Evolutionary conservation across 2,113 vertebrate genomes (phyloP).

Genomic region (Alligator mississippiensis): DNA sequence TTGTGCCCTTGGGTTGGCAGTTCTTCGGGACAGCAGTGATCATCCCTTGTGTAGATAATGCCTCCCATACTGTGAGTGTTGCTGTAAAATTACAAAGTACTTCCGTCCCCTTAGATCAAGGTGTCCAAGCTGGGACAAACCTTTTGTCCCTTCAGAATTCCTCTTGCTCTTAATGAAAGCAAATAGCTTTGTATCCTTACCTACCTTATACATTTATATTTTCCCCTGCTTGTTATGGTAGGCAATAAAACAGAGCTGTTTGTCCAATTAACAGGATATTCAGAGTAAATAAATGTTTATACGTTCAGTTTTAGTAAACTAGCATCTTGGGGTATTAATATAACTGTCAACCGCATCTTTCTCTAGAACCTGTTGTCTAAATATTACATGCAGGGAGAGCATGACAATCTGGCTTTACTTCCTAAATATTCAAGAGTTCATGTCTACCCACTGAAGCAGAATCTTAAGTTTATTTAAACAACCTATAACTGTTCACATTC

Average conservation of each 20-base stretch:
- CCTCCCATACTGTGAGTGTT: not conserved
- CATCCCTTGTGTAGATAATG: not conserved
- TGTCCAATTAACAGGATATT: not conserved
- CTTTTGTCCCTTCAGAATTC: not conserved
- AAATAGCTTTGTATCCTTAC: not conserved
- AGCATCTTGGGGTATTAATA: not conserved
- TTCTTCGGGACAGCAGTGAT: accelerated
- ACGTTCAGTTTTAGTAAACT: not conserved
- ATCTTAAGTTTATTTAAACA: not conserved
- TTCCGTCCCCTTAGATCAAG: not conserved
- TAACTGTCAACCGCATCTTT: too few relatives aligned
- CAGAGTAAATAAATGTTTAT: not conserved
- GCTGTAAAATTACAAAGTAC: not conserved
- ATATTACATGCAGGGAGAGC: not conserved
- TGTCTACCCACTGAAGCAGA: not conserved
- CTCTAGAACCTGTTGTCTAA: not conserved
- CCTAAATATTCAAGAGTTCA: not conserved
- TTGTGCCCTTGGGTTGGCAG: not conserved
- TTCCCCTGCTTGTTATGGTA: not conserved
- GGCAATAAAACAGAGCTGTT: not conserved
- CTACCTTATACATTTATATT: not conserved
- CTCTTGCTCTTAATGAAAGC: not conserved
- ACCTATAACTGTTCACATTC: not conserved
- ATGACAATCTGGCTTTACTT: not conserved
- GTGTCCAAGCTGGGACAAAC: not conserved